phyloP scores from a whole-genome alignment of 2,888 invertebrate genomes.

The Helicoverpa assulta region DNA sequence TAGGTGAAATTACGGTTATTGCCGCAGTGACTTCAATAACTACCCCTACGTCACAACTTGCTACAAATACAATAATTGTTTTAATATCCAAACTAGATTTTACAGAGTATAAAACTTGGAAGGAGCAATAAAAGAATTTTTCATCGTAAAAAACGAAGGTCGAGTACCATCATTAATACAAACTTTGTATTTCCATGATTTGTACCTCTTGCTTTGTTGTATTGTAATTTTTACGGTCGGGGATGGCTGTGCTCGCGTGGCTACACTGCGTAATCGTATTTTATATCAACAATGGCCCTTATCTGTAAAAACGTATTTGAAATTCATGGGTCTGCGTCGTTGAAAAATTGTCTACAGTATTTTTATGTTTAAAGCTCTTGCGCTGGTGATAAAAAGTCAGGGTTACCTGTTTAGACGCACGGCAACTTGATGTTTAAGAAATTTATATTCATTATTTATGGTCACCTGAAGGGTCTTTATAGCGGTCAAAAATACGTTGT shows the following conservation, averaged over 20 bases:
- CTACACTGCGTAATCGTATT: constrained; percentile 86
- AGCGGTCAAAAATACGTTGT: constrained; percentile 45
- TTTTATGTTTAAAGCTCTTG: constrained; percentile 82
- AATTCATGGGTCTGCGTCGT: constrained; percentile 84
- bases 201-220: constrained; percentile 83
- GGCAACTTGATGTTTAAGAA: constrained; percentile 69
- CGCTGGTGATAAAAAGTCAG: constrained; percentile 77
- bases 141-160: constrained; percentile 78
- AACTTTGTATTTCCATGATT: constrained; percentile 86
- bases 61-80: constrained; percentile 64
- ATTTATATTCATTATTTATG: constrained; percentile 70
- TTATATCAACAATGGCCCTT: constrained; percentile 87
- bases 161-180: constrained; percentile 81
- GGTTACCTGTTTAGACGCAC: constrained; percentile 70
- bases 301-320: constrained; percentile 87
- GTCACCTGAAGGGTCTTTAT: constrained; percentile 64
- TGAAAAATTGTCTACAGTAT: constrained; percentile 84
- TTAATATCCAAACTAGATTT: constrained; percentile 70
- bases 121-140: constrained; percentile 75
- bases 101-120: constrained; percentile 70
- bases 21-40: constrained; percentile 37
- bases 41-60: constrained; percentile 41
- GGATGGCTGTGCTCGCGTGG: constrained; percentile 84
- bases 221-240: constrained; percentile 86
- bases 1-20: constrained; percentile 53